These are phyloP conservation scores for Oryzias woworae DNA, from an alignment of 2,113 vertebrate genomes.

Conservation along the genomic window DNA sequence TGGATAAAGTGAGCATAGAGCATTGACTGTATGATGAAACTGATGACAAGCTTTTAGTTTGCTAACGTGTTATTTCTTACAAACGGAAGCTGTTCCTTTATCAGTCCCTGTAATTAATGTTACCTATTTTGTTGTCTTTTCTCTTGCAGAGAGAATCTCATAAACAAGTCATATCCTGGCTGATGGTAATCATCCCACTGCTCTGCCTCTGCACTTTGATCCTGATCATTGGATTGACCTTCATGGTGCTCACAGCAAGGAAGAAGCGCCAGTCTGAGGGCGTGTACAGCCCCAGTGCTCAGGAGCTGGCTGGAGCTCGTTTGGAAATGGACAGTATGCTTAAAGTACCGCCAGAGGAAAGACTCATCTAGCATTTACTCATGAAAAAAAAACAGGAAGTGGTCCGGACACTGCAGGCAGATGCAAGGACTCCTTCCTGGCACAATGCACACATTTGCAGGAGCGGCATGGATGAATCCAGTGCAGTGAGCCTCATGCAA, in stretches of 20 bases:
- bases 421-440: background rate
- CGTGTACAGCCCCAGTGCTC: slow-evolving; percentile 91
- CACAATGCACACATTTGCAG: slow-evolving; percentile 30
- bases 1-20: too few species aligned
- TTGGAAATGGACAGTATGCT: slow-evolving; percentile 97
- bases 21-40: too few species aligned
- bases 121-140: background rate
- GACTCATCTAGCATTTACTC: slow-evolving; percentile 79
- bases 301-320: slow-evolving; percentile 93
- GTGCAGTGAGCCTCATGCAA: too few species aligned
- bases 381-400: background rate
- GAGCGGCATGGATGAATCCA: too few species aligned
- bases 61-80: too few species aligned
- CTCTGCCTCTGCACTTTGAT: slow-evolving; percentile 85
- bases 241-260: slow-evolving; percentile 87
- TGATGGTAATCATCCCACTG: slow-evolving; percentile 86
- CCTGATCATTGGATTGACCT: slow-evolving; percentile 80
- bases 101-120: too few species aligned
- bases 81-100: too few species aligned
- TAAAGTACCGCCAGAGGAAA: slow-evolving; percentile 93
- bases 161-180: slow-evolving; percentile 78
- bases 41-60: too few species aligned
- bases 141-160: slow-evolving; percentile 80
- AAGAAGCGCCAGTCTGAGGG: slow-evolving; percentile 94
- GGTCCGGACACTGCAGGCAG: slow-evolving; percentile 3